These are phyloP conservation scores for Tetanocera ferruginea DNA, from an alignment of 2,888 invertebrate genomes.

Conservation along the genomic window DNA sequence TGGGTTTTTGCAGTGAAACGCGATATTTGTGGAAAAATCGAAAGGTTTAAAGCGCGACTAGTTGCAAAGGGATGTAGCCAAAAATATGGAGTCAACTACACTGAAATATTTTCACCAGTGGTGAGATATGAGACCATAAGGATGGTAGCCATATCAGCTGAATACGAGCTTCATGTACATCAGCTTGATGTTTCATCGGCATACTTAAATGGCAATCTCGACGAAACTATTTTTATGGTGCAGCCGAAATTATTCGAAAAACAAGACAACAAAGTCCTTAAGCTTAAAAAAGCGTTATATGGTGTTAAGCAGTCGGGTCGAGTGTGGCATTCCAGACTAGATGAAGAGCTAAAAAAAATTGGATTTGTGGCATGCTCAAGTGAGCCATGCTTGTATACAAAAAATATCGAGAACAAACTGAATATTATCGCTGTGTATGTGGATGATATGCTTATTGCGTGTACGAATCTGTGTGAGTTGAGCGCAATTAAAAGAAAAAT, in stretches of 20 bases:
- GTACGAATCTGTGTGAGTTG: slow-evolving; percentile 29
- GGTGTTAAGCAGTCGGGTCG: slow-evolving; percentile 47
- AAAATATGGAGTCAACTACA: slow-evolving; percentile 34
- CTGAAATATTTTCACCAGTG: slow-evolving; percentile 40
- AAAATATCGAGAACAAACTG: not conserved
- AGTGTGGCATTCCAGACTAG: slow-evolving; percentile 43
- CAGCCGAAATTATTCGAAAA: slow-evolving; percentile 24
- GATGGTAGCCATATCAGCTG: slow-evolving; percentile 18
- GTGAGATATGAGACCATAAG: slow-evolving; percentile 17
- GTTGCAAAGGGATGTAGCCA: slow-evolving; percentile 42
- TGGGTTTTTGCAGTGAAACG: slow-evolving; percentile 21
- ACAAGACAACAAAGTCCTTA: slow-evolving; percentile 11
- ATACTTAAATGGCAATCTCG: slow-evolving; percentile 37
- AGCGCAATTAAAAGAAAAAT: slow-evolving; percentile 40
- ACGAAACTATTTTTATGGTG: slow-evolving; percentile 32
- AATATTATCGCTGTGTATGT: slow-evolving; percentile 46
- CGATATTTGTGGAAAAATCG: not conserved
- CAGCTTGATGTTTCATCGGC: slow-evolving; percentile 32
- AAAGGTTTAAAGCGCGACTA: slow-evolving; percentile 34
- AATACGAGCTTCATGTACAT: slow-evolving; percentile 29
- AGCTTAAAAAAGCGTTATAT: slow-evolving; percentile 46
- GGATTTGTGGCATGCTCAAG: slow-evolving; percentile 37
- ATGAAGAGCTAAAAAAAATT: slow-evolving; percentile 38
- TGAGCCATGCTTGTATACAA: slow-evolving; percentile 44
- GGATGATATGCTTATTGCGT: slow-evolving; percentile 43